Evolutionary conservation across 2,888 invertebrate species (phyloP).

Genomic region (Apotomis betuletana): DNA sequence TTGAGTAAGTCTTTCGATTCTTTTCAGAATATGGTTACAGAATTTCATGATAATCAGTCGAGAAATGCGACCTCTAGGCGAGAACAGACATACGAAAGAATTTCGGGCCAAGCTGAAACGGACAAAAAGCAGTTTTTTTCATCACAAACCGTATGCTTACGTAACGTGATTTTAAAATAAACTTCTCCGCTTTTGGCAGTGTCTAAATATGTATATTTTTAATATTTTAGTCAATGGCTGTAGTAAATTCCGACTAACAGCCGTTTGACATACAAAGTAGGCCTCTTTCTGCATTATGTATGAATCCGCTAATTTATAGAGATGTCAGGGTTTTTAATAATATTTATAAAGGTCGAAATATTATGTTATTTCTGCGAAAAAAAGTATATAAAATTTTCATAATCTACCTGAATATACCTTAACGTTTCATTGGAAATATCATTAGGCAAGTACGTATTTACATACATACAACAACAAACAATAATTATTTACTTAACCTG

Average conservation of each 20-base stretch:
- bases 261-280: slow-evolving; percentile 29
- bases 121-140: background rate
- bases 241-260: slow-evolving; percentile 31
- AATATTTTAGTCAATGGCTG: slow-evolving; percentile 29
- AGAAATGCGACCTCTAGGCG: too few relatives aligned
- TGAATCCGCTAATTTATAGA: slow-evolving; percentile 34
- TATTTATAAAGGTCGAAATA: slow-evolving; percentile 22
- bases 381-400: too few relatives aligned
- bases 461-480: too few relatives aligned
- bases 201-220: slow-evolving; percentile 31
- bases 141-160: background rate
- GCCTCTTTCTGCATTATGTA: slow-evolving; percentile 30
- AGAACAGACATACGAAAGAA: too few relatives aligned
- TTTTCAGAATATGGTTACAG: too few relatives aligned
- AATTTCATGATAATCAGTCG: too few relatives aligned
- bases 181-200: slow-evolving; percentile 7
- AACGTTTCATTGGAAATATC: too few relatives aligned
- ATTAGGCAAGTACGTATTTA: too few relatives aligned
- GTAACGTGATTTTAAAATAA: background rate
- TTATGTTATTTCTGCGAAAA: background rate
- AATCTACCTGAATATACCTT: too few relatives aligned
- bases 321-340: slow-evolving; percentile 32
- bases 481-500: too few relatives aligned
- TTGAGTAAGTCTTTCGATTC: too few relatives aligned
- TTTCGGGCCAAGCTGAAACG: too few relatives aligned